These are phyloP conservation scores for Mirounga angustirostris DNA, from an alignment of 2,113 vertebrate genomes.

Conservation along the genomic window DNA sequence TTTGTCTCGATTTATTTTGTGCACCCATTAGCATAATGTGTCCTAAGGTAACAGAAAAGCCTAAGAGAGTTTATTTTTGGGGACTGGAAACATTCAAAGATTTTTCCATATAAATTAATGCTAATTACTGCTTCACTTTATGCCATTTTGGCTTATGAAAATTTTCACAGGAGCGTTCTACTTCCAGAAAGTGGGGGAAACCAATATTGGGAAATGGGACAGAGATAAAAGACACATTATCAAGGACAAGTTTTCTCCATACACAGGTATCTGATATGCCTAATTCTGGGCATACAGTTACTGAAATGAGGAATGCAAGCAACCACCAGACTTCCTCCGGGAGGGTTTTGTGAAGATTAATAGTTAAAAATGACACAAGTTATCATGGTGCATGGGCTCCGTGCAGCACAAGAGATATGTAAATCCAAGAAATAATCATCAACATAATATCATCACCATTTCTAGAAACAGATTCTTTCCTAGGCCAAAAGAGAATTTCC, in stretches of 20 bases:
- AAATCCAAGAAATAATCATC: constrained; percentile 51
- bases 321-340: background rate
- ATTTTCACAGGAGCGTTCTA: background rate
- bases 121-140: background rate
- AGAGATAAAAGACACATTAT: constrained; percentile 44
- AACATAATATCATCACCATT: constrained; percentile 23
- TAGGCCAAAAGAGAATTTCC: constrained; percentile 69
- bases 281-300: constrained; percentile 9
- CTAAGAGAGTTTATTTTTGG: background rate
- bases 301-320: constrained; percentile 3
- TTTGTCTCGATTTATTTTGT: background rate
- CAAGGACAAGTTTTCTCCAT: constrained; percentile 6
- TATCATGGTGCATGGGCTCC: constrained; percentile 14
- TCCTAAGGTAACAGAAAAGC: background rate
- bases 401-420: background rate
- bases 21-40: background rate
- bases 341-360: constrained; percentile 34
- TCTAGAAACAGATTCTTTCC: constrained; percentile 52
- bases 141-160: background rate
- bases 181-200: background rate
- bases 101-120: background rate
- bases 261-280: background rate
- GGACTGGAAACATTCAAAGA: background rate
- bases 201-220: background rate
- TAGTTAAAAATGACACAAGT: constrained; percentile 43